Conservation (phyloP, 2,888 invertebrate genomes). For the Apeira syringaria region DNA sequence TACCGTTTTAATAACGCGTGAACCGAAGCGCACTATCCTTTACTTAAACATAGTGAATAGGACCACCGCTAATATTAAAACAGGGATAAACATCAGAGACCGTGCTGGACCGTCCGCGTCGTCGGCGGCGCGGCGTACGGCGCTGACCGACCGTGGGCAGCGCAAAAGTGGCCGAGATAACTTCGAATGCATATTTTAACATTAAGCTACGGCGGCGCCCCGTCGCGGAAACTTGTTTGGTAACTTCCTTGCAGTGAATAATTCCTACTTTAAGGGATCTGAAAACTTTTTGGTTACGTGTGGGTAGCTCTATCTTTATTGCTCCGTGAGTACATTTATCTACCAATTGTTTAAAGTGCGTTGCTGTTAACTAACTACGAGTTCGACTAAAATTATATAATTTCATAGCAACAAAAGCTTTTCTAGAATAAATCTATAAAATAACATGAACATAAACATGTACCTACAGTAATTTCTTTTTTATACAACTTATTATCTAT, state of each 20-base stretch:
- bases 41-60: conserved; percentile 37
- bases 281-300: no score
- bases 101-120: conserved; percentile 32
- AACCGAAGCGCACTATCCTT: conserved; percentile 22
- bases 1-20: conserved; percentile 34
- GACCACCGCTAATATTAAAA: conserved; percentile 55
- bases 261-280: conserved; percentile 65
- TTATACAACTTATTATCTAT: no score
- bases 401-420: no score
- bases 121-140: conserved; percentile 5
- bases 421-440: no score
- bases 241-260: conserved; percentile 68
- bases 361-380: no score
- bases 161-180: conserved; percentile 69
- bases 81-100: conserved; percentile 50
- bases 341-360: no score
- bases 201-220: conserved; percentile 65
- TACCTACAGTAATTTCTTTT: no score
- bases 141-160: conserved; percentile 46
- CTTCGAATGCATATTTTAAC: conserved; percentile 77
- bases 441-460: no score
- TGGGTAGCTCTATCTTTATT: no score
- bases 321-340: no score
- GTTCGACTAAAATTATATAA: no score
- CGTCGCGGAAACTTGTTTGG: conserved; percentile 67